These are phyloP conservation scores for Cephus nigrinus DNA, from an alignment of 2,888 invertebrate genomes.

Conservation along the genomic window DNA sequence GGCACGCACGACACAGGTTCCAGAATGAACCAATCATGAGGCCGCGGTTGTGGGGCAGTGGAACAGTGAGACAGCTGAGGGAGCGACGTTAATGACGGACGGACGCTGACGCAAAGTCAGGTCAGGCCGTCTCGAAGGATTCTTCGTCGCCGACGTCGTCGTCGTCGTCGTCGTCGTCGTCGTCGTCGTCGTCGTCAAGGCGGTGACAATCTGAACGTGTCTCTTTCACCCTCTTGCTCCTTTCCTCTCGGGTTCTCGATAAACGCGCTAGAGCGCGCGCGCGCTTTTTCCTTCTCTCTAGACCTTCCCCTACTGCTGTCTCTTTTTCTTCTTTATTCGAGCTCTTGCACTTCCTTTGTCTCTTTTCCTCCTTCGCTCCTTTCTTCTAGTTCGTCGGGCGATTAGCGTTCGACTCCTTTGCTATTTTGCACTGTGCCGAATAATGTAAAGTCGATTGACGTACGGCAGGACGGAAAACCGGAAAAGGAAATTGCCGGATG, in stretches of 20 bases:
- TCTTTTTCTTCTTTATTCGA: background rate
- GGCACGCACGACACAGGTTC: conserved; percentile 97
- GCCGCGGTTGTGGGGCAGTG: conserved; percentile 64
- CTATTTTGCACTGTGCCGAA: background rate
- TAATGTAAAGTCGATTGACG: background rate
- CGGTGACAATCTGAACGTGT: conserved; percentile 11
- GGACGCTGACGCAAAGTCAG: conserved; percentile 28
- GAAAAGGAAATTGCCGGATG: background rate
- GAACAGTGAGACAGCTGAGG: conserved; percentile 54
- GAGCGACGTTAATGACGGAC: conserved; percentile 38
- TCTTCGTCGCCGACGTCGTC: background rate
- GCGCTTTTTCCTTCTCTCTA: background rate
- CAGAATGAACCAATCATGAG: conserved; percentile 97
- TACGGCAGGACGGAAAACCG: background rate
- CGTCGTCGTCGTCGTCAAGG: conserved; percentile 4
- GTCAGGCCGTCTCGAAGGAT: background rate
- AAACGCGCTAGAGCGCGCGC: background rate
- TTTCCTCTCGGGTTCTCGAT: background rate
- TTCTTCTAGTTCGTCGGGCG: background rate
- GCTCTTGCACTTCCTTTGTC: background rate
- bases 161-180: background rate
- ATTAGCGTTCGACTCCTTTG: background rate
- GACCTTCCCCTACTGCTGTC: background rate
- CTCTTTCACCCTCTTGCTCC: background rate
- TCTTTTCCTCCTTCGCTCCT: background rate